Conservation (phyloP, 2,113 vertebrate species). For the Shinisaurus crocodilurus region DNA sequence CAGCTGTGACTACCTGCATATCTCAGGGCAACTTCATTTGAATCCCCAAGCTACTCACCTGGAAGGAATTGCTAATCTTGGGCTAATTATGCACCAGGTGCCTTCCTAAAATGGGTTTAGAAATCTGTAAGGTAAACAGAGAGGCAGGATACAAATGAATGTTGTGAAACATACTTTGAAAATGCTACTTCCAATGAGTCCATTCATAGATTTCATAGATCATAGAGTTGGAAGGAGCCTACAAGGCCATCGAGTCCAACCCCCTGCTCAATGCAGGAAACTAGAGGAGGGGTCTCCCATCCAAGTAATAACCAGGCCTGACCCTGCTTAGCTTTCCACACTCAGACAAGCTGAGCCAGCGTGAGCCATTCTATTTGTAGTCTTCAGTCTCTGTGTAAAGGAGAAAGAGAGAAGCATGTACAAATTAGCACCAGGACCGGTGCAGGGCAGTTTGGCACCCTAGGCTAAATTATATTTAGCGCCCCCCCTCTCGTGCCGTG, state of each 20-base stretch:
- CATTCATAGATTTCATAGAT: too few species aligned
- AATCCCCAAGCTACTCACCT: background rate
- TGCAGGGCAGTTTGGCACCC: too few species aligned
- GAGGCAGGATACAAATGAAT: background rate
- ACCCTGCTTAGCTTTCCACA: too few species aligned
- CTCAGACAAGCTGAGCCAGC: too few species aligned
- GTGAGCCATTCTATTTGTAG: conserved; percentile 24
- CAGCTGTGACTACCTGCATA: background rate
- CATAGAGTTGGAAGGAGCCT: too few species aligned
- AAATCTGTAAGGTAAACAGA: conserved; percentile 28
- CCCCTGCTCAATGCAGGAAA: too few species aligned
- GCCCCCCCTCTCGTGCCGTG: too few species aligned
- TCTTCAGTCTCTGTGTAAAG: conserved; percentile 43
- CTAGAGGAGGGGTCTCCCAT: too few species aligned
- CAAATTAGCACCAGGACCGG: conserved; percentile 61
- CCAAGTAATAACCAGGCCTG: too few species aligned
- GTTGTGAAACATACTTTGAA: conserved; percentile 28
- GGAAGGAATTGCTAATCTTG: background rate
- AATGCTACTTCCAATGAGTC: conserved; percentile 37
- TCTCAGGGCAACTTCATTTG: background rate
- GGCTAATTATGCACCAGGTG: conserved; percentile 24
- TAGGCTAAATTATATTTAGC: too few species aligned
- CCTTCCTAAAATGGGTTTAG: conserved; percentile 18
- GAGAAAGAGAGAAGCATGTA: conserved; percentile 55
- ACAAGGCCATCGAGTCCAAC: too few species aligned